These are phyloP conservation scores for Sebastes matsubarae DNA, from an alignment of 2,797 vertebrate species.

Conservation along the genomic window DNA sequence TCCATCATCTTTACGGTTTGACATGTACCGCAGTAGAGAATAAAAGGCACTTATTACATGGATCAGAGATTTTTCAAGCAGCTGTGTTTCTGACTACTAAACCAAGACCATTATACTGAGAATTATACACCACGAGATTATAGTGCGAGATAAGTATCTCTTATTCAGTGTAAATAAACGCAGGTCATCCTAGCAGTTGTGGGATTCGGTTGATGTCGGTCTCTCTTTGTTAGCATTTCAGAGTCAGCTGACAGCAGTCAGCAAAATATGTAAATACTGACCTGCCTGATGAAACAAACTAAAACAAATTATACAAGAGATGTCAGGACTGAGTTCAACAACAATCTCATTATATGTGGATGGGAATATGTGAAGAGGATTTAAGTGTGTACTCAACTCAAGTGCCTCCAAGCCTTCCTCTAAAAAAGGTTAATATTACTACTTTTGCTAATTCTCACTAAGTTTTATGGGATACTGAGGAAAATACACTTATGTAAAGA, in stretches of 20 bases:
- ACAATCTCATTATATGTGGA: background rate
- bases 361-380: constrained; percentile 12
- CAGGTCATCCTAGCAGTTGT: background rate
- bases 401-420: background rate
- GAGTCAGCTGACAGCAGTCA: background rate
- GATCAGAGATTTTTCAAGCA: background rate
- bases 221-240: background rate
- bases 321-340: constrained; percentile 6
- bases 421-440: background rate
- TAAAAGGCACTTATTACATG: constrained; percentile 14
- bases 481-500: background rate
- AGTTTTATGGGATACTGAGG: background rate
- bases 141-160: background rate
- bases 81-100: constrained; percentile 7
- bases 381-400: constrained; percentile 15
- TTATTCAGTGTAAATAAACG: background rate
- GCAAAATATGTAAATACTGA: background rate
- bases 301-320: background rate
- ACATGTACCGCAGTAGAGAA: background rate
- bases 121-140: constrained; percentile 11
- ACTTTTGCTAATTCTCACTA: background rate
- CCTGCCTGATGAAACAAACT: background rate
- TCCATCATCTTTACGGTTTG: constrained; percentile 2
- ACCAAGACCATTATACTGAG: background rate
- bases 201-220: background rate